A percentile compares a stretch with the other conserved stretches of the same genome.
Conservation (phyloP, 2,113 vertebrate species). For the Charina bottae region DNA sequence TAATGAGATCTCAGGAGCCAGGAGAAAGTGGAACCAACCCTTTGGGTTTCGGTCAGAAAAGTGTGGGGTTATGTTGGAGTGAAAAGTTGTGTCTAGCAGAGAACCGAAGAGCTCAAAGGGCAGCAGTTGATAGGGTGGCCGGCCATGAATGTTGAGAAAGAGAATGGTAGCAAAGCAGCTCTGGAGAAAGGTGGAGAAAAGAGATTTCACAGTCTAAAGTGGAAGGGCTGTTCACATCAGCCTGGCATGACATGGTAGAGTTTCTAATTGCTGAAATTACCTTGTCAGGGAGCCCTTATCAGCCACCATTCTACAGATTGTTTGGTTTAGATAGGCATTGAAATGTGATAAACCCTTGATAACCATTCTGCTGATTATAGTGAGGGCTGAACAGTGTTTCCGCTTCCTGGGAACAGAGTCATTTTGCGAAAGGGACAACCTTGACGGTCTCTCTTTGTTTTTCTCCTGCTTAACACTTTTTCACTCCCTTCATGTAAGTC, state of each 20-base stretch:
- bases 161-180: not conserved
- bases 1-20: constrained; percentile 4
- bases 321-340: constrained; percentile 78
- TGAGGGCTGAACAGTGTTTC: constrained; percentile 68
- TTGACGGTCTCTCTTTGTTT: constrained; percentile 14
- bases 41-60: constrained; percentile 37
- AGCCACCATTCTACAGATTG: constrained; percentile 77
- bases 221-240: constrained; percentile 50
- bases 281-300: constrained; percentile 74
- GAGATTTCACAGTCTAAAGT: constrained; percentile 58
- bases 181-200: constrained; percentile 43
- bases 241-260: constrained; percentile 2
- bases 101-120: constrained; percentile 55
- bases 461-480: constrained; percentile 2
- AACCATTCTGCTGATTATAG: constrained; percentile 70
- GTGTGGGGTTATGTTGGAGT: constrained; percentile 17
- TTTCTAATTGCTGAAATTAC: constrained; percentile 74
- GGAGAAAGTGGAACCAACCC: not conserved
- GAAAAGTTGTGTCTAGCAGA: rapidly evolving
- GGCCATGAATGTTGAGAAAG: not conserved
- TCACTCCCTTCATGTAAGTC: not conserved
- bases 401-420: constrained; percentile 49
- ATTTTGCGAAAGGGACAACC: constrained; percentile 35
- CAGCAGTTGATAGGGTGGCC: not conserved
- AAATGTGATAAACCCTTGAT: constrained; percentile 74